phyloP scores from a whole-genome alignment of 1,140 invertebrate genomes.

The Heliconius hewitsoni region DNA sequence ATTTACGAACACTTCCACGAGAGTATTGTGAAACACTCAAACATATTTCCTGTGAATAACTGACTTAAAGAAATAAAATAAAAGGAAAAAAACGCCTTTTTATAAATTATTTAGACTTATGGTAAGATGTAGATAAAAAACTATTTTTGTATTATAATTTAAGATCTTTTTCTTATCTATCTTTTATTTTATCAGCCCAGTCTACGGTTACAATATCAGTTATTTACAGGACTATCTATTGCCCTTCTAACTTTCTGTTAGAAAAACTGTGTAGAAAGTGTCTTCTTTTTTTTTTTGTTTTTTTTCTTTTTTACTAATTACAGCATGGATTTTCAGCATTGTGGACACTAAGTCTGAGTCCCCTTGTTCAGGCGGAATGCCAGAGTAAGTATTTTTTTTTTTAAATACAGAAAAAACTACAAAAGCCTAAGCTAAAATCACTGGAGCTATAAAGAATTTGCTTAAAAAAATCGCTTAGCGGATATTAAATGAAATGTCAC shows the following conservation, averaged over 20 bases:
- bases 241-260: conserved; percentile 22
- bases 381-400: conserved; percentile 74
- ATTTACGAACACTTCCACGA: conserved; percentile 39
- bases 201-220: conserved; percentile 61
- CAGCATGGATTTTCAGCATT: conserved; percentile 81
- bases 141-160: neutral
- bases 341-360: conserved; percentile 78
- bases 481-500: neutral
- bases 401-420: conserved; percentile 23
- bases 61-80: conserved; percentile 35
- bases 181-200: conserved; percentile 43
- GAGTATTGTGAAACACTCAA: conserved; percentile 41
- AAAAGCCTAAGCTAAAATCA: conserved; percentile 31
- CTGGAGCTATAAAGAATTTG: conserved; percentile 22
- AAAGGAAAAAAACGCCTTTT: neutral
- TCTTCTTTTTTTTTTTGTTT: conserved; percentile 57
- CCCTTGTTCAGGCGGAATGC: conserved; percentile 79
- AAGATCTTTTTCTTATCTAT: neutral
- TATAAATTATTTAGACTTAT: neutral
- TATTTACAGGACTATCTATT: conserved; percentile 60
- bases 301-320: conserved; percentile 71
- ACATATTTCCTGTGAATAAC: conserved; percentile 62
- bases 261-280: conserved; percentile 40
- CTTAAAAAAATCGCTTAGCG: conserved; percentile 13
- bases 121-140: neutral